Base-by-base conservation (phyloP, 64 coral and sea anemone species). In the Acropora yongei region DNA sequence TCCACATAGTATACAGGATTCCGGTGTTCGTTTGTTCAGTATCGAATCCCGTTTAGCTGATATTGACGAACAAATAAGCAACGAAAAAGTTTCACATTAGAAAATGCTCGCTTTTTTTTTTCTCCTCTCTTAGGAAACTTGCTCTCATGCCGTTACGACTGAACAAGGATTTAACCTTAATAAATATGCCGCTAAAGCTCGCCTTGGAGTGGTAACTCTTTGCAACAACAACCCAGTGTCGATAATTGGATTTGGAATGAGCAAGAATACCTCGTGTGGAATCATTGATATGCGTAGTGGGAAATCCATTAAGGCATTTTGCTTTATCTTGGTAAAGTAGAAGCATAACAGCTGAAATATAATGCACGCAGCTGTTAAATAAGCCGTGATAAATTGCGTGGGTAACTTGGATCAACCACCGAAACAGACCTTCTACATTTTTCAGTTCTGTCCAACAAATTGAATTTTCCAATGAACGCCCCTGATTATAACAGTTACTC, bases 221-320 rank as follows among this genome's bases (percentile, higher is more conserved):
- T 63, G 80, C 14, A 6, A 13, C 4, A 4, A 47, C 13, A 44
- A 67, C 0, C 16, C 44, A 5, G 42, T 19, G 58, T 69, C 82
- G 44, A 69, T 17, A 2, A 72, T 85, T 13, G 82, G 82, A 43
- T 85, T 85, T 72, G 82, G 82, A 84, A 84, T 69, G 60, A 61
- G 47, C 61, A 18, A 4, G 1, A 85, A 49, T 68, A 85, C 68
- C 63, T 20, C 61, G 16, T 85, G 82, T 72, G 82, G 82, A 49
- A 30, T 63, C 57, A 60, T 45, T 16, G 10, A 3, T n/a, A 83
- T 47, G 80, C 17, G 11, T 9, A 3, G 61, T 7, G 20, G 40
- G 17, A 2, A 4, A 71, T 68, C 80, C 0, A 69, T 85, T 2
- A 85, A 85, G 39, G 82, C 82, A 49, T 85, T 85, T 68, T 85